Conservation (phyloP, 2,797 vertebrate species). For the Onychomys torridus region DNA sequence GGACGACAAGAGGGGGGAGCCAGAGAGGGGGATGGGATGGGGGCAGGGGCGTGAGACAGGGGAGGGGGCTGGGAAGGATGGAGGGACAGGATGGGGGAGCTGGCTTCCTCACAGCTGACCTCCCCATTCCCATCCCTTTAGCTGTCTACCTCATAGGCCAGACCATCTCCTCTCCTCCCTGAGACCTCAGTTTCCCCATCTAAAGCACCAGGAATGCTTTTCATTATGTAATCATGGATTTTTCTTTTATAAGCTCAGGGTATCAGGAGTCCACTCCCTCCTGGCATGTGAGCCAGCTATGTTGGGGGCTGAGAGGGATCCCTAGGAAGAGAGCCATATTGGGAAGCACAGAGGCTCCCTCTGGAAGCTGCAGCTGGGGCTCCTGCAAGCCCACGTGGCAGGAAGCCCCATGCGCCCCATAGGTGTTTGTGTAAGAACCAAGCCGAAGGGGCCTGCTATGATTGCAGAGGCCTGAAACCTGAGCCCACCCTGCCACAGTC, state of each 20-base stretch:
- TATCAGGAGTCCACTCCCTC: background rate
- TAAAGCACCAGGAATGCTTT: background rate
- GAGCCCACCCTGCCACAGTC: constrained; percentile 86
- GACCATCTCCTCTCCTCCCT: background rate
- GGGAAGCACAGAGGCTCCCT: background rate
- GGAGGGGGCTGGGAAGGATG: background rate
- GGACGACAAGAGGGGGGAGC: accelerated
- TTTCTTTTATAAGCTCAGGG: background rate
- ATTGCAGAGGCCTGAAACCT: constrained; percentile 84
- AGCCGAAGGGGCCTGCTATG: constrained; percentile 52
- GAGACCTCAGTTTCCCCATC: constrained; percentile 9
- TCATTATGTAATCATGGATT: too few species aligned
- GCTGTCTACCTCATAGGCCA: background rate
- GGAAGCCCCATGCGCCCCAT: constrained; percentile 77
- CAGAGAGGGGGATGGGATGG: too few species aligned
- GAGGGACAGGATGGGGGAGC: accelerated
- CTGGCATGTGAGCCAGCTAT: accelerated
- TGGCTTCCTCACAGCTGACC: background rate
- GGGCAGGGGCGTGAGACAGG: too few species aligned
- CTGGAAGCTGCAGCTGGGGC: background rate
- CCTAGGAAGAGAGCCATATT: background rate
- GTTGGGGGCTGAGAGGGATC: background rate
- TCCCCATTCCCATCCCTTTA: background rate
- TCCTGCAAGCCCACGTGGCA: background rate
- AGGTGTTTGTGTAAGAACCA: constrained; percentile 83